Base-by-base conservation (phyloP, 1,140 invertebrate species). In the Akabosia matsudoensis region DNA sequence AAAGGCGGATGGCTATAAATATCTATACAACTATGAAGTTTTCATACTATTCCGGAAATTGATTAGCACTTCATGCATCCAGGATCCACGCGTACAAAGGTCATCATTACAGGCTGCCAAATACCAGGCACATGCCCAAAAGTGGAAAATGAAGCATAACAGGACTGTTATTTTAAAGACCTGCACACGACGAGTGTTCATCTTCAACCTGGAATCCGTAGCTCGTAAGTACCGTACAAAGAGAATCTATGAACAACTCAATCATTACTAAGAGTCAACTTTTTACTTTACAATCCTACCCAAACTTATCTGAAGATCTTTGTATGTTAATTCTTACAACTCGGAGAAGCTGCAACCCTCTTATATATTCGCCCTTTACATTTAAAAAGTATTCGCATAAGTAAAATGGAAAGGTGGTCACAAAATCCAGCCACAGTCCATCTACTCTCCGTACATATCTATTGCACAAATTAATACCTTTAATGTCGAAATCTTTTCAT, bases 41-140 rank as follows among this genome's bases (percentile, higher is more conserved):
- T 56, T n/a, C 10, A 13, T 22, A 56, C 54, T 16, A 52, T 71
- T 37, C 33, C 26, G 30, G 0, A 75, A 37, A 28, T 56, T n/a
- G 1, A 72, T 61, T 0, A 75, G 30, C 4, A 73, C 14, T n/a
- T 75, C 28, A 16, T 75, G 30, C 52, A 80, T 74, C 79, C 79
- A 80, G n/a, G 79, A 78, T 0, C 56, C 67, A 14, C n/a, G 16
- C 3, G 37, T 56, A 34, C 79, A 80, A 10, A 56, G n/a, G 0
- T 70, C 16, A 18, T 51, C 76, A 28, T 70, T 70, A 54, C 79
- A 81, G 26, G 79, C 76, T 22, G 76, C 76, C 2, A 81, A 45
- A 31, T 81, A 81, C 78, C 77, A 81, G 0, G 74, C 56, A 74
- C 79, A 81, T 14, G 79, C 79, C 61, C 78, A 79, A 74, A 81